Evolutionary conservation across 2,113 vertebrate species (phyloP).

Genomic region (Prinia subflava): DNA sequence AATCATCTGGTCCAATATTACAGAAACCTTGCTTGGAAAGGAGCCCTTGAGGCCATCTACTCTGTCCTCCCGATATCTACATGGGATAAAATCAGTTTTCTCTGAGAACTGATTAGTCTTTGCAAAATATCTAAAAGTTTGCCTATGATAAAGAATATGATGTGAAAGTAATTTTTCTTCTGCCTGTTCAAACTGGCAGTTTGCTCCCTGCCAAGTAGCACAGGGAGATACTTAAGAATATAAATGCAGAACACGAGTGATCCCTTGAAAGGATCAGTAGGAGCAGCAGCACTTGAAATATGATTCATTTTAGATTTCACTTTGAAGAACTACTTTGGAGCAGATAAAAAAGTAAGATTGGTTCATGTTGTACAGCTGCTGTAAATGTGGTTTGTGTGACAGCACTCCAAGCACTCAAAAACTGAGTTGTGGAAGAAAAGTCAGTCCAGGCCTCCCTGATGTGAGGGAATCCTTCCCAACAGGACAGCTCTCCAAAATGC

Average conservation of each 20-base stretch:
- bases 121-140: neutral
- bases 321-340: neutral
- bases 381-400: neutral
- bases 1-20: neutral
- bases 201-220: neutral
- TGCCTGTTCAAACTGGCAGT: neutral
- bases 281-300: neutral
- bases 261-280: neutral
- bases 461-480: neutral
- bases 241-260: neutral
- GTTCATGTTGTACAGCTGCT: neutral
- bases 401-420: neutral
- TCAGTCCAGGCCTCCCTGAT: neutral
- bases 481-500: neutral
- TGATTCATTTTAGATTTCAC: neutral
- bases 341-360: neutral
- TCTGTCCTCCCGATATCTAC: neutral
- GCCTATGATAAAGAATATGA: neutral
- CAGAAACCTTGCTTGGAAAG: neutral
- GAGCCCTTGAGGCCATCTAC: neutral
- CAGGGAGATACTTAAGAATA: neutral
- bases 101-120: neutral
- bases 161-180: neutral
- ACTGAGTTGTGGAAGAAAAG: neutral
- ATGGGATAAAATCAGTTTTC: neutral